Base-by-base conservation (phyloP, 2,888 invertebrate genomes). In the Lycaena phlaeas region DNA sequence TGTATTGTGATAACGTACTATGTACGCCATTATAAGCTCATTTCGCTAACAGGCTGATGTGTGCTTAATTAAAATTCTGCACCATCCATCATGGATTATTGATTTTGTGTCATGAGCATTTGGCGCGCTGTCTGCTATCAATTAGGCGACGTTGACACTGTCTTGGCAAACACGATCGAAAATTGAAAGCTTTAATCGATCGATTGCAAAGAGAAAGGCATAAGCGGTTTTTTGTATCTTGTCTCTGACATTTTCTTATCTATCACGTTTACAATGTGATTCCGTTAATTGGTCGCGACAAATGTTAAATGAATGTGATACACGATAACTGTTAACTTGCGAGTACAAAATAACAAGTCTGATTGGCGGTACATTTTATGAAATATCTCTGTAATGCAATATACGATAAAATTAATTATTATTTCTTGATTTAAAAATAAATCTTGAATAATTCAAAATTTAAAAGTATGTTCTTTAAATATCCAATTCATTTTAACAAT, bases 41-140 rank as follows among this genome's bases (percentile, higher is more conserved):
- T 79, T 76, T 75, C 63, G 61, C 68, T 68, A 71, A 65, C 73
- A 65, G 70, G 69, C 66, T 73, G 75, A 76, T 73, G 72, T 57
- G 71, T 64, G 68, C 73, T 78, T 81, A 77, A 81, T 79, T 79
- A 79, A 82, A 78, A 75, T 71, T 67, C 69, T 65, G 63, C 64
- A 60, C 57, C 77, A 77, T 82, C 78, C 69, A 81, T 82, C 81
- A 78, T 50, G 61, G 55, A 51, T 59, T 81, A 81, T 81, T 79
- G 81, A 78, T 78, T 81, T 81, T 77, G 59, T 70, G 77, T 75
- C 81, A 61, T 54, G 53, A 61, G 64, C 79, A 79, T 71, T 70
- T 65, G 73, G 64, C 59, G 58, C 54, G 51, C 46, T 54, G 59
- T 51, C 53, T 59, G 61, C 67, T 76, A 77, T 75, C 73, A 77